phyloP scores from a whole-genome alignment of 2,113 vertebrate genomes.

The Lipophrys pholis region DNA sequence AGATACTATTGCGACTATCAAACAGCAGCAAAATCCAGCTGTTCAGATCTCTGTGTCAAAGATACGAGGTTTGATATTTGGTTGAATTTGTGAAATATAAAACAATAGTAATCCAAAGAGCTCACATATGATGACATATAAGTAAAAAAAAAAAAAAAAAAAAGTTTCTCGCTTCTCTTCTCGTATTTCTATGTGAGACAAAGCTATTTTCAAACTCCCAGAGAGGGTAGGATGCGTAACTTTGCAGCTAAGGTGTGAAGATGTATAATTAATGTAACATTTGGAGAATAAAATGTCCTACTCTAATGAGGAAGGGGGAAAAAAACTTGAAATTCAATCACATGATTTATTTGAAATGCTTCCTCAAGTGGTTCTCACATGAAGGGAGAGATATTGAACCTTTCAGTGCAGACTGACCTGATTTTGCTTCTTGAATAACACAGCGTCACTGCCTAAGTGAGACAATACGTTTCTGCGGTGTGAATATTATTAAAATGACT shows the following conservation, averaged over 20 bases:
- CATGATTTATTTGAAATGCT: background rate
- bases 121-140: background rate
- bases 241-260: background rate
- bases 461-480: background rate
- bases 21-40: too few relatives aligned
- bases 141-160: background rate
- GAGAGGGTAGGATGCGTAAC: background rate
- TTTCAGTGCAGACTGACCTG: background rate
- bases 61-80: too few relatives aligned
- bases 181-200: background rate
- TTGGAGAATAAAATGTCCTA: too few relatives aligned
- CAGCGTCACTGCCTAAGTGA: background rate
- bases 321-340: background rate
- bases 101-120: too few relatives aligned
- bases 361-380: background rate
- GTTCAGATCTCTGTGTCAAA: too few relatives aligned
- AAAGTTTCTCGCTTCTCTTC: background rate
- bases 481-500: background rate
- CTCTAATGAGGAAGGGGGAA: too few relatives aligned
- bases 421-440: background rate
- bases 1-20: too few relatives aligned
- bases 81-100: too few relatives aligned
- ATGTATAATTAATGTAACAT: too few relatives aligned
- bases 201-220: slow-evolving; percentile 1
- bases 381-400: background rate